Conservation (phyloP, 2,888 invertebrate species). For the Erebia aethiops region DNA sequence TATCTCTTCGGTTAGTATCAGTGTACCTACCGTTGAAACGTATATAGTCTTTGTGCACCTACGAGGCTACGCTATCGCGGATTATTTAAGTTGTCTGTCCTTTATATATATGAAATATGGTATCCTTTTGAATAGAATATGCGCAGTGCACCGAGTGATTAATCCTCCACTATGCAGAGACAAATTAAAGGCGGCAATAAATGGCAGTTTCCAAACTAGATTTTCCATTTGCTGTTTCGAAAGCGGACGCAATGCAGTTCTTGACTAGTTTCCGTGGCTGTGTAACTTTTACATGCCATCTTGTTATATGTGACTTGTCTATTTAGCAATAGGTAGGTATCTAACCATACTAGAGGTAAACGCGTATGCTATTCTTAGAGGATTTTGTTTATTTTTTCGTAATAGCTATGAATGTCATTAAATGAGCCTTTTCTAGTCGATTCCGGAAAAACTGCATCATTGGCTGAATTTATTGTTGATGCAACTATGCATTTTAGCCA, state of each 20-base stretch:
- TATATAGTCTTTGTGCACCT: background rate
- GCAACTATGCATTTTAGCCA: too few species aligned
- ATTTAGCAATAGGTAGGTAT: background rate
- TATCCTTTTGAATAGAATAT: constrained; percentile 17
- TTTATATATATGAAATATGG: constrained; percentile 14
- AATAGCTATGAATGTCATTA: too few species aligned
- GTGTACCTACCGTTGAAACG: background rate
- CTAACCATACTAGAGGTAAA: too few species aligned
- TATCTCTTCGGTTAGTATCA: background rate
- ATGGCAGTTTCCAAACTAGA: constrained; percentile 46
- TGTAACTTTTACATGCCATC: constrained; percentile 28
- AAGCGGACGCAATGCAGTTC: constrained; percentile 63
- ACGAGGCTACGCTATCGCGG: background rate
- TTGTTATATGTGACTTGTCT: constrained; percentile 14
- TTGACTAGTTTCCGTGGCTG: constrained; percentile 36
- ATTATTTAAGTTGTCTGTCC: constrained; percentile 9
- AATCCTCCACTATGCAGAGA: constrained; percentile 26
- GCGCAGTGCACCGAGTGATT: constrained; percentile 15
- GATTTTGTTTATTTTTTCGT: too few species aligned
- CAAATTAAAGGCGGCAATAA: constrained; percentile 41
- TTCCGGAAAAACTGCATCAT: too few species aligned
- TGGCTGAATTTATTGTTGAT: too few species aligned
- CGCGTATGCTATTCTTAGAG: background rate
- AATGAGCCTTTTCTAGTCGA: too few species aligned
- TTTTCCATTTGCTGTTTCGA: constrained; percentile 58